Percentiles rank a stretch among this genome's conserved stretches.
Conservation (phyloP, 1,140 invertebrate species). For the Drosophila ercepeae region DNA sequence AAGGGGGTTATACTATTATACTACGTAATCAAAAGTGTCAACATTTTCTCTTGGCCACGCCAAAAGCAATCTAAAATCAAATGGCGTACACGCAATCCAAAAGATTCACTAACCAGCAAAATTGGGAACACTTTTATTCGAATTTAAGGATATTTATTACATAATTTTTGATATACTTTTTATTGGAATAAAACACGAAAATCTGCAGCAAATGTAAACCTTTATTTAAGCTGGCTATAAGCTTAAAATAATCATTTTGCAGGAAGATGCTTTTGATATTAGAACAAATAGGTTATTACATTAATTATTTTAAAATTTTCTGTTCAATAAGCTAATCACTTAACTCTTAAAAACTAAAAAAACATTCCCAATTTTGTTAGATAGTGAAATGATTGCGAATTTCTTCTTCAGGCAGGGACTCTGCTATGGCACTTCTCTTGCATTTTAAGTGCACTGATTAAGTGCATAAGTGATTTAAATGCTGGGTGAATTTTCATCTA, state of each 20-base stretch:
- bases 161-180: too few species aligned
- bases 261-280: too few species aligned
- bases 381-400: constrained; percentile 25
- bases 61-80: constrained; percentile 43
- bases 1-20: constrained; percentile 22
- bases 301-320: too few species aligned
- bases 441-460: constrained; percentile 65
- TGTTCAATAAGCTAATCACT: too few species aligned
- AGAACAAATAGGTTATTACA: too few species aligned
- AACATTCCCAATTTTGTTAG: constrained; percentile 1
- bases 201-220: too few species aligned
- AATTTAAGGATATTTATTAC: neutral
- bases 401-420: constrained; percentile 29
- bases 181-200: too few species aligned
- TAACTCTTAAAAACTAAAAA: neutral
- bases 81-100: constrained; percentile 29
- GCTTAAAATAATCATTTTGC: too few species aligned
- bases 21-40: constrained; percentile 45
- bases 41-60: constrained; percentile 35
- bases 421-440: constrained; percentile 50
- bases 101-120: constrained; percentile 11
- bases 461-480: constrained; percentile 70
- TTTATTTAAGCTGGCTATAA: too few species aligned
- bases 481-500: constrained; percentile 53
- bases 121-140: too few species aligned